A percentile compares a stretch with the other conserved stretches of the same genome.
Evolutionary conservation across 2,888 invertebrate species (phyloP).

Genomic region (Eupithecia abbreviata): DNA sequence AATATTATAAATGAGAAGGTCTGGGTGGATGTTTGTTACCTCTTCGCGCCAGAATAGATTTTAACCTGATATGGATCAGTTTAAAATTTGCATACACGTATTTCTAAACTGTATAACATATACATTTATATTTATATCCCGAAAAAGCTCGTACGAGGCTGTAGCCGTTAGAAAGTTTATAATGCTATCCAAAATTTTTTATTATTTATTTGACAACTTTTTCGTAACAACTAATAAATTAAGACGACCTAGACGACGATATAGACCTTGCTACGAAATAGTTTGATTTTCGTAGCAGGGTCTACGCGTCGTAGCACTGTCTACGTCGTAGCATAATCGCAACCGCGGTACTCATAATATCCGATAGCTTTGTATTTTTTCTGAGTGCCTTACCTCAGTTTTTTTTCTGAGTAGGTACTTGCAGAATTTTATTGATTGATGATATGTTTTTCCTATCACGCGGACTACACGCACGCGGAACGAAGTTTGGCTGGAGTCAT

Average conservation of each 20-base stretch:
- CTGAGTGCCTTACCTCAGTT: not conserved
- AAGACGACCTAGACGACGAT: no score
- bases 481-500: no score
- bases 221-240: not conserved
- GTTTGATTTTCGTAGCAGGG: not conserved
- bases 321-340: not conserved
- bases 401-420: no score
- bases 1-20: not conserved
- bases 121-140: not conserved
- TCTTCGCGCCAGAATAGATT: not conserved
- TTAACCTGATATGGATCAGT: not conserved
- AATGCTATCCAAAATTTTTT: not conserved
- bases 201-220: not conserved
- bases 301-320: constrained; percentile 6
- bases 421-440: no score
- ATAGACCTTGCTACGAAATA: not conserved
- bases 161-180: not conserved
- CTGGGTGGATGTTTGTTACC: not conserved
- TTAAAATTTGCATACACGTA: not conserved
- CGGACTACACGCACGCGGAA: no score
- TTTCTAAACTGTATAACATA: not conserved
- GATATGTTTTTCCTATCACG: no score
- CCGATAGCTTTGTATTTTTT: not conserved
- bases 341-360: not conserved
- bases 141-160: not conserved